These are phyloP conservation scores for Drosophila murphyi DNA, from an alignment of 1,140 invertebrate genomes.

Conservation along the genomic window DNA sequence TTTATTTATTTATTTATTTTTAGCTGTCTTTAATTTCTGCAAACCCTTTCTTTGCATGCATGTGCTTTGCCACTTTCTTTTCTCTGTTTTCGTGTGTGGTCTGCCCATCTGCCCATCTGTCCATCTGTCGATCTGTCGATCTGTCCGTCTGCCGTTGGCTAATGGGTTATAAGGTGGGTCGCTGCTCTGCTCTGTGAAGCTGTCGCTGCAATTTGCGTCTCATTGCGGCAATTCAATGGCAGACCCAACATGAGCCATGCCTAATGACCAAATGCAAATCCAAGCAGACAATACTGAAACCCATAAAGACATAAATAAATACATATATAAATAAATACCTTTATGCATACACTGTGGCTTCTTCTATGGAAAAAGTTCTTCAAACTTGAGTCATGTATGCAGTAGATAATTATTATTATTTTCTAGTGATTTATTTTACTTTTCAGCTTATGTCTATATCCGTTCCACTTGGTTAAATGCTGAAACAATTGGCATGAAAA, in stretches of 20 bases:
- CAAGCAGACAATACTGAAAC: background rate
- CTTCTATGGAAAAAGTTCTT: background rate
- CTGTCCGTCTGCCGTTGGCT: slow-evolving; percentile 15
- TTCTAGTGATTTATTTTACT: too few relatives aligned
- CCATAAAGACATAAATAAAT: too few relatives aligned
- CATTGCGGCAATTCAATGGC: slow-evolving; percentile 18
- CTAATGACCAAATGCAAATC: slow-evolving; percentile 14
- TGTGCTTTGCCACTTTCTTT: slow-evolving; percentile 39
- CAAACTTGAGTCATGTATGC: background rate
- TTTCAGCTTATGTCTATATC: too few relatives aligned
- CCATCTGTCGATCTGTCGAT: background rate
- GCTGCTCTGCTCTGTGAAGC: slow-evolving; percentile 10
- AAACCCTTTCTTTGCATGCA: slow-evolving; percentile 41
- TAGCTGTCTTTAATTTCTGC: slow-evolving; percentile 22
- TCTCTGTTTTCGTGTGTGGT: slow-evolving; percentile 37
- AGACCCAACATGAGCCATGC: slow-evolving; percentile 8
- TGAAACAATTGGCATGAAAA: too few relatives aligned
- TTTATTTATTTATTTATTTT: background rate
- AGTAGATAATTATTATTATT: too few relatives aligned
- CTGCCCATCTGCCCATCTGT: background rate
- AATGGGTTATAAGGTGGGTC: slow-evolving; percentile 34
- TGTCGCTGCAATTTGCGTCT: slow-evolving; percentile 21
- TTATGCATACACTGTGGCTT: too few relatives aligned
- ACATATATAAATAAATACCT: too few relatives aligned
- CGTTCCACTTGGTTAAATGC: too few relatives aligned